phyloP scores from a whole-genome alignment of 1,140 invertebrate genomes.

The Stegodyphus dumicola region DNA sequence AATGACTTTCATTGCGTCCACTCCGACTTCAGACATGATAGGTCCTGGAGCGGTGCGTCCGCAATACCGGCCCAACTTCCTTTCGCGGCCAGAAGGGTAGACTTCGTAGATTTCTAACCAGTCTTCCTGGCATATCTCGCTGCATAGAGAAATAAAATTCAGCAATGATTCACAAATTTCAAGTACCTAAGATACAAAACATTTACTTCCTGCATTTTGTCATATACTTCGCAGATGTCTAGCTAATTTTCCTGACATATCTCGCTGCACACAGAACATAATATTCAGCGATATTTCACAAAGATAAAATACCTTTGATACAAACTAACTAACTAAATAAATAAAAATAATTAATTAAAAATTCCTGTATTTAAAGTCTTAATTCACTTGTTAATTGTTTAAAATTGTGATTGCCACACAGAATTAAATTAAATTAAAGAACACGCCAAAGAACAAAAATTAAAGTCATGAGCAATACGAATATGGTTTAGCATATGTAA shows the following conservation, averaged over 20 bases:
- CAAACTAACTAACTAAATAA: no score
- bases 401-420: no score
- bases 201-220: not conserved
- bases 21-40: slow-evolving; percentile 86
- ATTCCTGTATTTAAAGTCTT: not conserved
- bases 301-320: no score
- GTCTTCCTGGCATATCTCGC: slow-evolving; percentile 74
- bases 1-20: slow-evolving; percentile 83
- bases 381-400: no score
- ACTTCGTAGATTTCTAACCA: slow-evolving; percentile 91
- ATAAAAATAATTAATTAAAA: no score
- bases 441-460: no score
- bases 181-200: not conserved
- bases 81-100: slow-evolving; percentile 81
- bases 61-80: slow-evolving; percentile 78
- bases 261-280: no score
- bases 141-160: not conserved
- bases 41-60: slow-evolving; percentile 86
- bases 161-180: not conserved
- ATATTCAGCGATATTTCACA: no score
- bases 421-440: no score
- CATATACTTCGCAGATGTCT: not conserved
- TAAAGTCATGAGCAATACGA: no score
- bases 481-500: no score
- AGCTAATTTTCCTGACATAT: no score